Evolutionary conservation across 2,888 invertebrate species (phyloP).

Genomic region (Taphrorychus bicolor): DNA sequence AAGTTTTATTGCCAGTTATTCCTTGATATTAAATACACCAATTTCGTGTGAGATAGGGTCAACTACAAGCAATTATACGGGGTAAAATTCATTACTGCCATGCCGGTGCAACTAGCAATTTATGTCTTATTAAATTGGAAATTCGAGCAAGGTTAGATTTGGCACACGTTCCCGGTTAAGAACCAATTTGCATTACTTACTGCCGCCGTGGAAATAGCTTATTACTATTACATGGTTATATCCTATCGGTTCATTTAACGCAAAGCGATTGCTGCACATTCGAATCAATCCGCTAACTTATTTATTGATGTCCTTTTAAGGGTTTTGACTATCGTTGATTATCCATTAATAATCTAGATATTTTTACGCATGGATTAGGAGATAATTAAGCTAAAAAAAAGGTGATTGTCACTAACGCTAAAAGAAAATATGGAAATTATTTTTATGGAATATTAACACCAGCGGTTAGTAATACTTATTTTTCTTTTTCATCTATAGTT

Average conservation of each 20-base stretch:
- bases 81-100: constrained; percentile 24
- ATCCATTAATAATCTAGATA: too few species aligned
- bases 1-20: not conserved
- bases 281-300: not conserved
- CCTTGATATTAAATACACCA: too few species aligned
- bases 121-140: constrained; percentile 36
- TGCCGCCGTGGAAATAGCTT: constrained; percentile 18
- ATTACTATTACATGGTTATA: constrained; percentile 10
- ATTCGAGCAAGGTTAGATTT: constrained; percentile 25
- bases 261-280: not conserved
- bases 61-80: constrained; percentile 11
- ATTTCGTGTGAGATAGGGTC: constrained; percentile 15
- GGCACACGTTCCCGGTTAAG: constrained; percentile 24
- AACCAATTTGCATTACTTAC: constrained; percentile 31
- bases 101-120: constrained; percentile 26
- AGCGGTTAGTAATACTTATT: too few species aligned
- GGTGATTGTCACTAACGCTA: too few species aligned
- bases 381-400: too few species aligned
- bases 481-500: too few species aligned
- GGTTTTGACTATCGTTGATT: too few species aligned
- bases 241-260: not conserved
- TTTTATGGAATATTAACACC: too few species aligned
- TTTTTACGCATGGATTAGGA: too few species aligned
- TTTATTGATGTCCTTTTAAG: not conserved
- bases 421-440: too few species aligned